These are phyloP conservation scores for Scleropages formosus DNA, from an alignment of 2,797 vertebrate species.

Conservation along the genomic window DNA sequence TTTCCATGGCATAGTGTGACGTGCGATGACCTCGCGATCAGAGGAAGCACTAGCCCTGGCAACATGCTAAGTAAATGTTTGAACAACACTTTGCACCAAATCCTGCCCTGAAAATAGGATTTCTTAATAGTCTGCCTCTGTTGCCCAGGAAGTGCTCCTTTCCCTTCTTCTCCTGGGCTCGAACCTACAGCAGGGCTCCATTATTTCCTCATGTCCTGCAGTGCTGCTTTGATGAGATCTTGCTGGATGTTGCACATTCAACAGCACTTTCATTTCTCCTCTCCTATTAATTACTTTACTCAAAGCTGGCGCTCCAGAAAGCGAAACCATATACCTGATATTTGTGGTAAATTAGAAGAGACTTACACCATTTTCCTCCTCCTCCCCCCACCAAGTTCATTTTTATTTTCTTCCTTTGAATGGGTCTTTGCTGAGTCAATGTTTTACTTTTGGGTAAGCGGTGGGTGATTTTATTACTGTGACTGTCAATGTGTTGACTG, in stretches of 20 bases:
- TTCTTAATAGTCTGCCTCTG: neutral
- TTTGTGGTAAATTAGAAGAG: neutral
- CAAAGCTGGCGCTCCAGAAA: neutral
- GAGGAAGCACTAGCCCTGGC: neutral
- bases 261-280: neutral
- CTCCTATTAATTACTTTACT: neutral
- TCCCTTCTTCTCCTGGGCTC: no score
- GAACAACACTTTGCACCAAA: conserved; percentile 6
- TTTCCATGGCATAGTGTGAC: no score
- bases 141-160: no score
- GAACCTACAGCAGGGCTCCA: neutral
- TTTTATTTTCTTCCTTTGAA: neutral
- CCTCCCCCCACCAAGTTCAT: neutral
- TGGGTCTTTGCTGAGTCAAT: neutral
- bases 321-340: neutral
- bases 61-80: neutral
- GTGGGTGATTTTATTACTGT: neutral
- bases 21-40: no score
- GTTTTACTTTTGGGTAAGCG: neutral
- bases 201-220: neutral
- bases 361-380: neutral
- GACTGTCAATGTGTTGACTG: neutral
- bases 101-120: neutral
- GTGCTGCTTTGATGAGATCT: conserved; percentile 2
- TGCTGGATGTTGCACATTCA: neutral